A percentile compares a stretch with the other conserved stretches of the same genome.
Evolutionary conservation across 2,797 vertebrate genomes (phyloP).

Genomic region (Loris lydekkerianus): DNA sequence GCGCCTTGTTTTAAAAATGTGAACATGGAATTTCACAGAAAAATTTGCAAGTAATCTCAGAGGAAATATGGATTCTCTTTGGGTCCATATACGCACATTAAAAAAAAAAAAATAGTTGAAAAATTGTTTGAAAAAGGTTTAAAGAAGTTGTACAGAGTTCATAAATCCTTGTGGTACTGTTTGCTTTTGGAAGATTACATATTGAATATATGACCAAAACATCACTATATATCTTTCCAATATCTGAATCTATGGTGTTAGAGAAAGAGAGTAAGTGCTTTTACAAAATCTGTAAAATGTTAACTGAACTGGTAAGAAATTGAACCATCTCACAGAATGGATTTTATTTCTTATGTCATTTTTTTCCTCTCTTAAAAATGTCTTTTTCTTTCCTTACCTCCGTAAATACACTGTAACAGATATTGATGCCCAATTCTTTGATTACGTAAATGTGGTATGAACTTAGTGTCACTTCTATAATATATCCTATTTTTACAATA

Average conservation of each 20-base stretch:
- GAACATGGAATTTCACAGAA: conserved; percentile 12
- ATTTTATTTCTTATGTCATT: not conserved
- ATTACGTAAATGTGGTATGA: not conserved
- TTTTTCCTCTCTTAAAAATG: conserved; percentile 18
- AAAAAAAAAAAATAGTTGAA: not conserved
- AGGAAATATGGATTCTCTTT: not conserved
- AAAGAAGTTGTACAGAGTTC: not conserved
- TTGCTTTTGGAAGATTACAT: not conserved
- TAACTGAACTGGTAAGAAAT: not conserved
- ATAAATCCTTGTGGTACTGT: not conserved
- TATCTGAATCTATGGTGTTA: not conserved
- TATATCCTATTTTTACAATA: not conserved
- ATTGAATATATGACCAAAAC: not conserved
- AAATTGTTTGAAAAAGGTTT: not conserved
- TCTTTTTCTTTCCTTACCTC: not conserved
- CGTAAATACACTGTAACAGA: not conserved
- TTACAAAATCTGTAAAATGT: not conserved
- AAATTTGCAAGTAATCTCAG: not conserved
- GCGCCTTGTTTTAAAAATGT: not conserved
- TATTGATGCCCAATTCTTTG: rapidly evolving
- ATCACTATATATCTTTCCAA: not conserved
- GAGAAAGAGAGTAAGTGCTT: not conserved
- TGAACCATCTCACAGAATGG: not conserved
- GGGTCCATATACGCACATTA: not conserved
- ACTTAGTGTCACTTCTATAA: not conserved